Conservation (phyloP, 53 echinoderm and acorn worm species). For the Echinometra lucunter region DNA sequence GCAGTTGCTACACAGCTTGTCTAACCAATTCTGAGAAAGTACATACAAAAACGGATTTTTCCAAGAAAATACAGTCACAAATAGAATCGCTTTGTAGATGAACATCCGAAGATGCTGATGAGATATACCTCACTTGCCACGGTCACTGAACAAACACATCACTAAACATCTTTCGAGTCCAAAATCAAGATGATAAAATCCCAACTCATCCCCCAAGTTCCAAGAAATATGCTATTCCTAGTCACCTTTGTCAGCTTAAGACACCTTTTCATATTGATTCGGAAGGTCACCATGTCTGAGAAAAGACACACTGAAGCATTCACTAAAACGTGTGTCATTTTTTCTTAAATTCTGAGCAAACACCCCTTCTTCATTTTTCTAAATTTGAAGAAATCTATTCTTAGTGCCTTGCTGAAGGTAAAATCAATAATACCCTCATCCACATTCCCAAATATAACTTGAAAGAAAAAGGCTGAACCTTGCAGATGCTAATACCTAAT, state of each 20-base stretch:
- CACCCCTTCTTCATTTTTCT: neutral
- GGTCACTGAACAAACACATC: neutral
- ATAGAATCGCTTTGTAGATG: neutral
- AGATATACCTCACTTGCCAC: neutral
- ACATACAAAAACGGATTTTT: no score
- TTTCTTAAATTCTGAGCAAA: neutral
- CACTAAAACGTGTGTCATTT: neutral
- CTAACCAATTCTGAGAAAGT: no score
- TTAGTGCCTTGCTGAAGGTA: neutral
- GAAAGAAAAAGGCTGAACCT: neutral
- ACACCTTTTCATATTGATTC: neutral
- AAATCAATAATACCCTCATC: constrained; percentile 11
- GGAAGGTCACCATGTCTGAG: constrained; percentile 1
- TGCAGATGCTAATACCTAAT: neutral
- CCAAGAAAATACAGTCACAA: no score
- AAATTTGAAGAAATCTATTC: neutral
- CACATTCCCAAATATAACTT: neutral
- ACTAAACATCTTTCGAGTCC: neutral
- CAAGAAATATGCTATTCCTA: neutral
- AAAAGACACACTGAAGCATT: constrained; percentile 1
- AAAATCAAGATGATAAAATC: neutral
- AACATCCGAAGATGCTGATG: neutral
- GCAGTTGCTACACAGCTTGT: no score
- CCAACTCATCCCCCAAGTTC: neutral
- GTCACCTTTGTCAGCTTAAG: neutral